phyloP scores from a whole-genome alignment of 1,140 invertebrate genomes.

The Batillaria attramentaria region DNA sequence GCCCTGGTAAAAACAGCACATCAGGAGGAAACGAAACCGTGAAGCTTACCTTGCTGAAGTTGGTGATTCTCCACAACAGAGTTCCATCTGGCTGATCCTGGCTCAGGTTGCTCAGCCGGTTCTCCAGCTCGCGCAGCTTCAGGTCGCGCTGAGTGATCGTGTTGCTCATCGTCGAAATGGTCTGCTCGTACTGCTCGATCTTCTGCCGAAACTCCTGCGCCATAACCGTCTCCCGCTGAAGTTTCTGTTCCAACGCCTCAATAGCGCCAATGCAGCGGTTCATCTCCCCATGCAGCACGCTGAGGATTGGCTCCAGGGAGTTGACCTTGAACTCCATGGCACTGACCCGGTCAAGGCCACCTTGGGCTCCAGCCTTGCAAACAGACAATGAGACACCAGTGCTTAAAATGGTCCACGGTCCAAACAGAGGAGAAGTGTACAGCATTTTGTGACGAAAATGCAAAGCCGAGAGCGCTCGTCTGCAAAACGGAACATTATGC shows the following conservation, averaged over 20 bases:
- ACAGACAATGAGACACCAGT: background rate
- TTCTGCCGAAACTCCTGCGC: slow-evolving; percentile 12
- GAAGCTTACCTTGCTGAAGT: slow-evolving; percentile 54
- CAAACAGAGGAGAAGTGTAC: background rate
- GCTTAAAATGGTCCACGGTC: too few relatives aligned
- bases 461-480: background rate
- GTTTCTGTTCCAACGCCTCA: slow-evolving; percentile 23
- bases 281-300: slow-evolving; percentile 39
- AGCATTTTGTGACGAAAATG: background rate
- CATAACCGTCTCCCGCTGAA: background rate
- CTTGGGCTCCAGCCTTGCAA: background rate
- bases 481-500: background rate
- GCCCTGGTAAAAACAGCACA: too few relatives aligned
- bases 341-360: background rate
- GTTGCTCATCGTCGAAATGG: slow-evolving; percentile 44
- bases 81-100: slow-evolving; percentile 53
- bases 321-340: slow-evolving; percentile 38
- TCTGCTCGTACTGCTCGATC: slow-evolving; percentile 34
- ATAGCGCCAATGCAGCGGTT: slow-evolving; percentile 33
- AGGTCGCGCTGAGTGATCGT: slow-evolving; percentile 41
- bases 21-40: too few relatives aligned
- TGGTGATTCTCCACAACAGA: slow-evolving; percentile 58
- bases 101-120: background rate
- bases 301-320: slow-evolving; percentile 52
- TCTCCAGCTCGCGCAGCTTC: slow-evolving; percentile 42